phyloP scores from a whole-genome alignment of 2,113 vertebrate genomes.

The Hippocampus guttulatus region DNA sequence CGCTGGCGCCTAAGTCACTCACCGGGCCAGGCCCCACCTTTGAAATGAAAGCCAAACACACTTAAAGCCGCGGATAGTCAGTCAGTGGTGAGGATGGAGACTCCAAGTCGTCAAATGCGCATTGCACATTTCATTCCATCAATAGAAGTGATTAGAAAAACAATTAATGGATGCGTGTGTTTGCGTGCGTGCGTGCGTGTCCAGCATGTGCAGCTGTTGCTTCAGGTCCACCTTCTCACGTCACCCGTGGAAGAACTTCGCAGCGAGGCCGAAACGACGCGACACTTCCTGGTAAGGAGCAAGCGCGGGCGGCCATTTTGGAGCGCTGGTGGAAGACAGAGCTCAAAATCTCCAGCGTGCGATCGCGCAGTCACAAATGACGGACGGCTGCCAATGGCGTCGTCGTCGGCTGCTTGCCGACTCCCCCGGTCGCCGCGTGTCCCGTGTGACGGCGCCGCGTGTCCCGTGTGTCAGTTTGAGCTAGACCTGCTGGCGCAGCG shows the following conservation, averaged over 20 bases:
- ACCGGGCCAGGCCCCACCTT: too few relatives aligned
- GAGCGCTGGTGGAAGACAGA: too few relatives aligned
- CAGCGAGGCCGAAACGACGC: constrained; percentile 77
- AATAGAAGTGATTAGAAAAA: not conserved
- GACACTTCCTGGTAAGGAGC: constrained; percentile 82
- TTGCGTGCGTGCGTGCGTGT: too few relatives aligned
- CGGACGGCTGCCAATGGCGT: too few relatives aligned
- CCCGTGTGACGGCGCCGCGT: not conserved
- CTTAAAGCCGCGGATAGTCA: not conserved
- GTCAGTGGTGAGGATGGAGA: not conserved
- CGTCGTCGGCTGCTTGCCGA: too few relatives aligned
- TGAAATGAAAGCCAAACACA: not conserved
- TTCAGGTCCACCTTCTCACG: constrained; percentile 82
- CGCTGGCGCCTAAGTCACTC: too few relatives aligned
- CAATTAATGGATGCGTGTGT: not conserved
- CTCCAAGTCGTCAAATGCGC: not conserved
- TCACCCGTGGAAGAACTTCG: constrained; percentile 73
- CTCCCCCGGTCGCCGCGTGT: too few relatives aligned
- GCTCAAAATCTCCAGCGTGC: too few relatives aligned
- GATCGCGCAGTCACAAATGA: too few relatives aligned
- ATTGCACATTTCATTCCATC: too few relatives aligned
- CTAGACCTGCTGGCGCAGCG: constrained; percentile 65
- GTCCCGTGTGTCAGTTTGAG: constrained; percentile 56
- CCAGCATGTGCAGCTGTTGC: constrained; percentile 90
- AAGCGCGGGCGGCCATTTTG: not conserved